Base-by-base conservation (phyloP, 1,140 invertebrate species). In the Branchinecta lynchi region DNA sequence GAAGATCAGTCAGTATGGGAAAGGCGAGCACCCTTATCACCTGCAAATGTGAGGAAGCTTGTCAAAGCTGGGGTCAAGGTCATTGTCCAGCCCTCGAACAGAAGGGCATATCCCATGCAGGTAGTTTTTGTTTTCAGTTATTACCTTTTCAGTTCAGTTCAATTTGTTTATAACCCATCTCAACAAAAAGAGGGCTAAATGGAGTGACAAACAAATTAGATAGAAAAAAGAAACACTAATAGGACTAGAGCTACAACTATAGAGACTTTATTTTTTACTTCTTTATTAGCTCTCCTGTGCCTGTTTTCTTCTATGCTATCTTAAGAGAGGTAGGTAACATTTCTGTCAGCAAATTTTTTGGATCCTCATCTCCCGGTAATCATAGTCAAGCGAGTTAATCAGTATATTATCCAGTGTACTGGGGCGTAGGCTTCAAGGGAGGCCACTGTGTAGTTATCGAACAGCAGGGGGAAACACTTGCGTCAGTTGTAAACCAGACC, bases 1-100 rank as follows among this genome's bases (percentile, higher is more conserved):
- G 96, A 98, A 80, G 94, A 97, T 77, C 92, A 97, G 75, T 94
- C 92, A 76, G 92, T 97, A 75, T 99, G 97, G 97, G 97, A 99
- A 79, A 81, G 97, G 74, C 81, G 96, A 72, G 96, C 96, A 0
- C 93, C 97, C 0, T 86, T 99, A 51, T 87, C 92, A 0, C 97
- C 97, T 0, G 78, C 83, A 7, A 95, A 99, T 76, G 96, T 99
- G 0, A 85, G 87, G 70, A 87, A 88, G 74, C 79, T 99, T 67
- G 88, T 92, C 8, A 84, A 88, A 73, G 82, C 87, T 71, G 93
- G 94, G 6, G 86, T 95, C 10, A 94, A 92, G 79, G 95, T 99
- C 21, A 88, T 99, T 12, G 93, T 99, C 0, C 97, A 99, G 77
- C 96, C 97, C 0, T 97, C 93, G 44, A 99, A 99, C 79, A 81